These are phyloP conservation scores for Tipula confusa DNA, from an alignment of 2,888 invertebrate species.

Conservation along the genomic window DNA sequence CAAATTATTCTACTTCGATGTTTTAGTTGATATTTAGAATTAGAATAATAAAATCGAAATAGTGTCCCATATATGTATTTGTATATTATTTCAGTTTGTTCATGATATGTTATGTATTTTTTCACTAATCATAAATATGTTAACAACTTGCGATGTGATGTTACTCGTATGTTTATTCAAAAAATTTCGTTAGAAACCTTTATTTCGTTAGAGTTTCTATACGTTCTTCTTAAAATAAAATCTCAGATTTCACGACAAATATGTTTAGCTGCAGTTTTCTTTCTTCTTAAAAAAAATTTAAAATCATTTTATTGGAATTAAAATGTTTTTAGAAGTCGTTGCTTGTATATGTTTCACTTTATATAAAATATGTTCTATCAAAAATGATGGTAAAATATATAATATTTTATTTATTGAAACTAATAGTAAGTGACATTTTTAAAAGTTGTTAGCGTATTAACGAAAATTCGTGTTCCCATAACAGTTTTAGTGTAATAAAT, in stretches of 20 bases:
- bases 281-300: not conserved
- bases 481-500: too few species aligned
- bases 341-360: not conserved
- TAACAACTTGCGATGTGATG: not conserved
- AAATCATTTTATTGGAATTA: constrained; percentile 12
- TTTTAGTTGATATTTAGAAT: not conserved
- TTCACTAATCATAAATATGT: constrained; percentile 12
- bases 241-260: not conserved
- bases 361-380: too few species aligned
- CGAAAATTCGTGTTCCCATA: too few species aligned
- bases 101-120: not conserved
- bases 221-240: not conserved
- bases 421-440: too few species aligned
- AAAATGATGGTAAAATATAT: too few species aligned
- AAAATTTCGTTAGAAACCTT: not conserved
- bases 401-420: too few species aligned
- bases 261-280: not conserved
- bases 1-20: not conserved
- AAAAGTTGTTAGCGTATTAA: too few species aligned
- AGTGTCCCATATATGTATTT: not conserved
- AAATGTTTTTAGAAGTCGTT: not conserved
- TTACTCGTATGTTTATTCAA: not conserved
- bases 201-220: not conserved
- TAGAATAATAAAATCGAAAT: not conserved
- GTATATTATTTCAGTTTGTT: not conserved